phyloP scores from a whole-genome alignment of 2,888 invertebrate species.

The Odontomyia ornata region DNA sequence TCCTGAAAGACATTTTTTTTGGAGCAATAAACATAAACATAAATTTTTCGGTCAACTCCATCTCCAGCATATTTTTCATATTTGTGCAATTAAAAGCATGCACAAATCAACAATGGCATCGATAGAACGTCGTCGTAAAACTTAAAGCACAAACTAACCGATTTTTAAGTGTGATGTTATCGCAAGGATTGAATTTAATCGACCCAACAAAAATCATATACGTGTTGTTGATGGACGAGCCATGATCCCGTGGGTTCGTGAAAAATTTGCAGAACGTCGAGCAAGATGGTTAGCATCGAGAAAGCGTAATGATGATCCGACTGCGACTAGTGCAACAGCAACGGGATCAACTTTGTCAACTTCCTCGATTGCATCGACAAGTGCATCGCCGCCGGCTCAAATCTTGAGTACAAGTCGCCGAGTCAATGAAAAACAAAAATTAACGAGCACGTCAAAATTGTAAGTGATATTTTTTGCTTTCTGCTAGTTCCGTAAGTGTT shows the following conservation, averaged over 20 bases:
- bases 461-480: slow-evolving; percentile 51
- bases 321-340: slow-evolving; percentile 21
- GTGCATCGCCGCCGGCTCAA: slow-evolving; percentile 30
- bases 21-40: slow-evolving; percentile 36
- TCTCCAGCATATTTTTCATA: not conserved
- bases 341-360: slow-evolving; percentile 24
- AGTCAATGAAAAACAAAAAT: slow-evolving; percentile 46
- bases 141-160: not conserved
- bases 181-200: not conserved
- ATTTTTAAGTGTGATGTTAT: not conserved
- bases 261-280: slow-evolving; percentile 63
- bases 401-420: slow-evolving; percentile 44
- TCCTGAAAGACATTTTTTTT: slow-evolving; percentile 27
- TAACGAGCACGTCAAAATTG: slow-evolving; percentile 53
- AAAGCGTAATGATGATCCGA: slow-evolving; percentile 53
- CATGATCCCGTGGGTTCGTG: slow-evolving; percentile 64
- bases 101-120: not conserved
- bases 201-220: slow-evolving; percentile 2
- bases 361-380: slow-evolving; percentile 18
- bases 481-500: too few relatives aligned
- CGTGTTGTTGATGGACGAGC: not conserved
- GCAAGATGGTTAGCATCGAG: slow-evolving; percentile 61
- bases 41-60: not conserved
- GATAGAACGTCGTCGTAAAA: slow-evolving; percentile 24
- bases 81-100: not conserved